Evolutionary conservation across 2,888 invertebrate species (phyloP), one percentile per base, ranked within the genome.

Genomic region (Luperina testacea): DNA sequence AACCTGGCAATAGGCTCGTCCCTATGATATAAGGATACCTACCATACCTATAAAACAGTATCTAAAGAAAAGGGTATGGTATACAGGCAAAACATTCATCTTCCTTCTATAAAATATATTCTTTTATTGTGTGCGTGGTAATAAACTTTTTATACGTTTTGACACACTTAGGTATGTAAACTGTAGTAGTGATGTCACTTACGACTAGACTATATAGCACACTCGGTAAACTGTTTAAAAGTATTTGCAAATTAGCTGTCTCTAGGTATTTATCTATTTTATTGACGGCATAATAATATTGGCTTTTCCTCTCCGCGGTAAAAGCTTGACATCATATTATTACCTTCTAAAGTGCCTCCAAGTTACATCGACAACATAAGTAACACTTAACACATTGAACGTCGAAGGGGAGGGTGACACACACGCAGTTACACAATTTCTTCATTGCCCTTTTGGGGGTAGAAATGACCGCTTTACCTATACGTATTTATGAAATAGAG

Each of bases 341-440:
- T 78, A 32, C 57, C 27, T 78, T 51, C 24, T 72, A 81, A 82
- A 87, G 53, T 76, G 73, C 69, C 38, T n/a, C 45, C 61, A 71
- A 81, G 64, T 78, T 77, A 68, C 51, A 27, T 24, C 67, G 57
- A 48, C 63, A 45, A 57, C 72, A 69, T 84, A 72, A 72, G 68
- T 71, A 73, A 72, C 87, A 77, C 78, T 81, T 85, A 82, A 53
- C 69, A 61, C 71, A 70, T 78, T 75, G 63, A 61, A 72, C 76
- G 69, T 24, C 27, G 78, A 75, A 78, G 75, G 73, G 42, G 45
- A 51, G 51, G 64, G 69, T 77, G 69, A 79, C 65, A 27, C 71
- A 81, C 71, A 69, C 45, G 57, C 75, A 77, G 75, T 88, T 87
- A 83, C 77, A 83, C 83, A 85, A 83, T 83, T 85, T 79, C 78